Evolutionary conservation across 92 coral and sea anemone genomes (phyloP).

Genomic region (Porites evermanni): DNA sequence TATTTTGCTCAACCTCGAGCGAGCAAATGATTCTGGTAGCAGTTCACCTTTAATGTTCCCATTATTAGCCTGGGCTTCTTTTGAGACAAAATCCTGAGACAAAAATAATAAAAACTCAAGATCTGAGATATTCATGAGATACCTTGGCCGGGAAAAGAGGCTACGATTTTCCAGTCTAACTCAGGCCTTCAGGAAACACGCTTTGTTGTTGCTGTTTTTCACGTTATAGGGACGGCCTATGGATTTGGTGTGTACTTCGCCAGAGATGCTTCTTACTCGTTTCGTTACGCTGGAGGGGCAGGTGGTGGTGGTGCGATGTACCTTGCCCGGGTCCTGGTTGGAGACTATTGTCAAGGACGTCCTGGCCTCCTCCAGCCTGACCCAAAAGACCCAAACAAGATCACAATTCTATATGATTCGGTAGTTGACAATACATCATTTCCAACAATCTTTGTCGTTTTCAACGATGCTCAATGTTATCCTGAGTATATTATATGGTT

Average conservation of each 20-base stretch:
- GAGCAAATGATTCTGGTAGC: too few relatives aligned
- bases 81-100: too few relatives aligned
- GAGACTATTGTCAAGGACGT: neutral
- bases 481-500: neutral
- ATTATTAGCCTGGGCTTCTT: too few relatives aligned
- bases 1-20: too few relatives aligned
- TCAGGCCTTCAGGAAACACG: neutral
- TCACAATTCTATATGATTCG: neutral
- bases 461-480: neutral
- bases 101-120: too few relatives aligned
- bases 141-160: too few relatives aligned
- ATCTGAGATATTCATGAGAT: too few relatives aligned
- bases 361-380: neutral
- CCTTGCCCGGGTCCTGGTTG: constrained; percentile 4
- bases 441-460: neutral
- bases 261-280: neutral
- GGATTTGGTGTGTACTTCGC: neutral
- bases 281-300: neutral
- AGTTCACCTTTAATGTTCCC: too few relatives aligned
- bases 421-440: neutral
- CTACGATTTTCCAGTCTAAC: too few relatives aligned
- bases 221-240: neutral
- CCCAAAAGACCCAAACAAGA: neutral
- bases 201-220: neutral
- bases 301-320: neutral